These are phyloP conservation scores for Tanypteryx hageni DNA, from an alignment of 2,888 invertebrate genomes.

Conservation along the genomic window DNA sequence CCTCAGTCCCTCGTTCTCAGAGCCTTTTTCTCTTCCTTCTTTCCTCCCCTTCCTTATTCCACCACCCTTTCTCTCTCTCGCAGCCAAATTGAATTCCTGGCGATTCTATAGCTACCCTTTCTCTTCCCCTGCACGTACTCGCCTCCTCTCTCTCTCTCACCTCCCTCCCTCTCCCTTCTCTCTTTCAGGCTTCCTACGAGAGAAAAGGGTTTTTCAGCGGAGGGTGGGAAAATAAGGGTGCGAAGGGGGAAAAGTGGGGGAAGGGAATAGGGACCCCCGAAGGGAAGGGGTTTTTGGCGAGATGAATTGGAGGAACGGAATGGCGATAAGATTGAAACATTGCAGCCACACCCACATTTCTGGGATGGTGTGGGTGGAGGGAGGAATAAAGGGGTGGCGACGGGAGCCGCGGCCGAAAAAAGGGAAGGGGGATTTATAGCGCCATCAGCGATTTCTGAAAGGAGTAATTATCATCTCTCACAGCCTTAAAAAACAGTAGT, in stretches of 20 bases:
- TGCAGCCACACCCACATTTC: conserved; percentile 7
- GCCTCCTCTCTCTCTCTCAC: not conserved
- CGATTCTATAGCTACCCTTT: conserved; percentile 21
- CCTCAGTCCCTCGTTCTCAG: not conserved
- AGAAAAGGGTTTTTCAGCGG: not conserved
- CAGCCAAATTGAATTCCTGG: conserved; percentile 21
- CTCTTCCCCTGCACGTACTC: not conserved
- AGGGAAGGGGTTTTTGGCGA: too few species aligned
- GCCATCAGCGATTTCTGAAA: not conserved
- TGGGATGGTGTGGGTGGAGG: not conserved
- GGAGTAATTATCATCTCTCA: conserved; percentile 2
- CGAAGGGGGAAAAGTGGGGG: too few species aligned
- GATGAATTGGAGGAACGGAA: not conserved
- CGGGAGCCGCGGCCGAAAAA: too few species aligned
- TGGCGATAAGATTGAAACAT: conserved; percentile 8
- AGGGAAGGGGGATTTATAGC: not conserved
- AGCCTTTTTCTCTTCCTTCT: not conserved
- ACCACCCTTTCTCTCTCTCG: not conserved
- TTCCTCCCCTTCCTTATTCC: too few species aligned
- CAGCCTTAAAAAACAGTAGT: not conserved
- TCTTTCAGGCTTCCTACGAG: not conserved
- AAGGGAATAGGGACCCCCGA: too few species aligned
- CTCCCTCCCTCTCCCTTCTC: not conserved
- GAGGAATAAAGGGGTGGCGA: too few species aligned
- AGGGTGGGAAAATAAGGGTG: too few species aligned